These are phyloP conservation scores for Calliphora vicina DNA, from an alignment of 1,140 invertebrate genomes.

Conservation along the genomic window DNA sequence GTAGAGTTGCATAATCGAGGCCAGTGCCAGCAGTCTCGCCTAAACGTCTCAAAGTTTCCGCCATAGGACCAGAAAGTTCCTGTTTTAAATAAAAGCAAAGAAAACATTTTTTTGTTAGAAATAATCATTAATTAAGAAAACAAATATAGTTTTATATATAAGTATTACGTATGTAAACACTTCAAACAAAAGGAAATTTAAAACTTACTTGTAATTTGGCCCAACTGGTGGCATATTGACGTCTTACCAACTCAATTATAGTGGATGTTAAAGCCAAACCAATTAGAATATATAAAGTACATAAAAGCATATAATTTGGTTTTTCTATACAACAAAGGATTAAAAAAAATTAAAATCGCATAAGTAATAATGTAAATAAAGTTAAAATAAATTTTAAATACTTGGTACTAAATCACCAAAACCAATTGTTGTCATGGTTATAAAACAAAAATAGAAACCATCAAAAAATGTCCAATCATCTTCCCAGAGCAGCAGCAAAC, in stretches of 20 bases:
- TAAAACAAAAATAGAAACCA: constrained; percentile 93
- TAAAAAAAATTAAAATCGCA: background rate
- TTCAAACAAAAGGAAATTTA: background rate
- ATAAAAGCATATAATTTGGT: constrained; percentile 87
- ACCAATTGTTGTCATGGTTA: constrained; percentile 94
- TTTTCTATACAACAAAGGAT: constrained; percentile 69
- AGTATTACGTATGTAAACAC: background rate
- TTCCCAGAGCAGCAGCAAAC: constrained; percentile 78
- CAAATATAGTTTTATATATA: no score
- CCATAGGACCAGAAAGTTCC: constrained; percentile 79
- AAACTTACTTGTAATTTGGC: constrained; percentile 68
- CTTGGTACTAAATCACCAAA: constrained; percentile 92
- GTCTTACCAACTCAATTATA: constrained; percentile 87
- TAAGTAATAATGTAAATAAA: background rate
- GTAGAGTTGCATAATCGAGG: constrained; percentile 73
- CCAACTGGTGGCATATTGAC: constrained; percentile 88
- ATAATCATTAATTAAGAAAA: background rate
- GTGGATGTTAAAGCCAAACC: constrained; percentile 94
- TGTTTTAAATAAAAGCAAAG: constrained; percentile 58
- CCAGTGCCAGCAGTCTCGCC: constrained; percentile 74
- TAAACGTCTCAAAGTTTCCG: constrained; percentile 77
- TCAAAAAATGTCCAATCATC: constrained; percentile 92
- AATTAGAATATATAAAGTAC: constrained; percentile 91
- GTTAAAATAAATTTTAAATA: constrained; percentile 64
- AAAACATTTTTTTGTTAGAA: background rate